Conservation (phyloP, 2,113 vertebrate genomes). For the Anarrhichthys ocellatus region DNA sequence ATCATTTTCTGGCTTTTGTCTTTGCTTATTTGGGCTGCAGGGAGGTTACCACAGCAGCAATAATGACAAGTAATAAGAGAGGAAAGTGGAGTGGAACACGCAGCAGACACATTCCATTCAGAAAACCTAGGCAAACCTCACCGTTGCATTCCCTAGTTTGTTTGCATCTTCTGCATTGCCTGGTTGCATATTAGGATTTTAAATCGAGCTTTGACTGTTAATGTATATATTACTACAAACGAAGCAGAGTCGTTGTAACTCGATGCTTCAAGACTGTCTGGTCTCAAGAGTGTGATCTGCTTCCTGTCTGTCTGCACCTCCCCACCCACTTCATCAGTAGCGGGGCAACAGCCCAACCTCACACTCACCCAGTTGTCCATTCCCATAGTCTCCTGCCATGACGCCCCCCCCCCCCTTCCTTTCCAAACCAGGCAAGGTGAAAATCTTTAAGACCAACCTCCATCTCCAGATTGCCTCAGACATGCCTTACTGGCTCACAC, state of each 20-base stretch:
- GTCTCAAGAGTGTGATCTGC: constrained; percentile 70
- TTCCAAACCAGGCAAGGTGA: constrained; percentile 57
- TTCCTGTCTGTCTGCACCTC: constrained; percentile 79
- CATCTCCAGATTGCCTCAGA: constrained; percentile 41
- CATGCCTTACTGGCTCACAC: constrained; percentile 45
- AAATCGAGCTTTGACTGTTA: neutral
- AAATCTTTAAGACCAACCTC: constrained; percentile 54
- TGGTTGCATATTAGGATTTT: neutral
- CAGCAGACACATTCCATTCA: neutral
- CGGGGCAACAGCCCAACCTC: constrained; percentile 40
- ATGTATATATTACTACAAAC: neutral
- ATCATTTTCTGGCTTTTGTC: neutral
- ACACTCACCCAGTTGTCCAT: constrained; percentile 48
- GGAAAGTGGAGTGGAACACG: neutral
- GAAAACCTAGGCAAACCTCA: neutral
- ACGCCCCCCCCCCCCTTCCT: neutral
- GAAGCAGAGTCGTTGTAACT: constrained; percentile 4
- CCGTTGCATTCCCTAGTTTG: neutral
- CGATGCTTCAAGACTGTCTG: constrained; percentile 5
- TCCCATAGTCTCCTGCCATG: constrained; percentile 12
- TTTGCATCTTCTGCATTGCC: neutral
- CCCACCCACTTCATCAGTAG: constrained; percentile 47
- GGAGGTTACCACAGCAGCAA: neutral
- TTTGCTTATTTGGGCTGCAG: constrained; percentile 1
- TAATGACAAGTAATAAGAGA: neutral